Evolutionary conservation across 2,797 vertebrate species (phyloP), one percentile per base, ranked within the genome.

Genomic region (Aselliscus stoliczkanus): DNA sequence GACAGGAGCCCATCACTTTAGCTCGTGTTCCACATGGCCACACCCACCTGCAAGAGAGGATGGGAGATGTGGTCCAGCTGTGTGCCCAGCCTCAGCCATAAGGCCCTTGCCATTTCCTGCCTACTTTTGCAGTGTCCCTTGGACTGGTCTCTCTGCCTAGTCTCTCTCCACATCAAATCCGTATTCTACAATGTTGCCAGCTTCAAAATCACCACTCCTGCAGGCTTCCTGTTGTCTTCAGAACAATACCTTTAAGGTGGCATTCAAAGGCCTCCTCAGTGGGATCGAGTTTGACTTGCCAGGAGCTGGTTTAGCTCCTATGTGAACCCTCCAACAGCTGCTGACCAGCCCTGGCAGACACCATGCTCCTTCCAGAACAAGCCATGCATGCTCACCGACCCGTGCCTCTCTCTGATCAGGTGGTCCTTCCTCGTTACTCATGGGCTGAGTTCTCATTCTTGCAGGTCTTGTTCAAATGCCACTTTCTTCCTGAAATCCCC

Each of bases 401-500:
- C 20, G 47, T 37, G 39, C 21, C 9, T 79, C 50, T 80, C 77
- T 85, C 44, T 34, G 64, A 39, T 27, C 58, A 31, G 21, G 18
- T 10, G 0, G 2, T 1, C n/a, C 34, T 65, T 58, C 27, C 27
- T 56, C 21, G 7, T 37, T 29, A 44, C n/a, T 79, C 13, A 12
- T 15, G n/a, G 4, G 25, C 11, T 60, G n/a, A 29, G 54, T 58
- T 47, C 44, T 34, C 27, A 21, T 82, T 27, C 8, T 69, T 20
- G 37, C 37, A 88, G 42, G 23, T 8, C 2, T 39, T 31, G 1
- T 34, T 88, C 39, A 50, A 70, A 85, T 50, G 14, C 25, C 29
- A 29, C 25, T 50, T 94, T 85, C 67, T 58, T 72, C 37, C 17
- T 23, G 27, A 96, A 72, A 56, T 42, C 34, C 47, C 54, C 60